phyloP scores from a whole-genome alignment of 2,113 vertebrate species.

The Bos taurus region ARS-UCD2.0 NC_037329.1:23814501-23815000 shows the following conservation, averaged over 20 bases:
- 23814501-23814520: slow-evolving; percentile 66
- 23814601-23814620: not conserved
- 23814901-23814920: slow-evolving; percentile 68
- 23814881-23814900: slow-evolving; percentile 42
- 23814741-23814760: not conserved
- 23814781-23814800: slow-evolving; percentile 9
- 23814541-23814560: slow-evolving; percentile 49
- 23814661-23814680: not conserved
- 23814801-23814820: slow-evolving; percentile 23
- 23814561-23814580: slow-evolving; percentile 54
- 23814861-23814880: slow-evolving; percentile 70
- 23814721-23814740: not conserved
- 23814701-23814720: not conserved
- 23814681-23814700: not conserved
- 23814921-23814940: slow-evolving; percentile 68
- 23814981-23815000: slow-evolving; percentile 56
- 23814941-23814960: slow-evolving; percentile 60
- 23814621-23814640: not conserved
- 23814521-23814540: slow-evolving; percentile 39
- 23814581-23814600: slow-evolving; percentile 16
- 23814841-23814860: slow-evolving; percentile 47
- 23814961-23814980: slow-evolving; percentile 68
- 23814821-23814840: not conserved
- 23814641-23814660: not conserved
- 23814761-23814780: not conserved